phyloP scores from a whole-genome alignment of 2,113 vertebrate genomes.

The Oncorhynchus keta region DNA sequence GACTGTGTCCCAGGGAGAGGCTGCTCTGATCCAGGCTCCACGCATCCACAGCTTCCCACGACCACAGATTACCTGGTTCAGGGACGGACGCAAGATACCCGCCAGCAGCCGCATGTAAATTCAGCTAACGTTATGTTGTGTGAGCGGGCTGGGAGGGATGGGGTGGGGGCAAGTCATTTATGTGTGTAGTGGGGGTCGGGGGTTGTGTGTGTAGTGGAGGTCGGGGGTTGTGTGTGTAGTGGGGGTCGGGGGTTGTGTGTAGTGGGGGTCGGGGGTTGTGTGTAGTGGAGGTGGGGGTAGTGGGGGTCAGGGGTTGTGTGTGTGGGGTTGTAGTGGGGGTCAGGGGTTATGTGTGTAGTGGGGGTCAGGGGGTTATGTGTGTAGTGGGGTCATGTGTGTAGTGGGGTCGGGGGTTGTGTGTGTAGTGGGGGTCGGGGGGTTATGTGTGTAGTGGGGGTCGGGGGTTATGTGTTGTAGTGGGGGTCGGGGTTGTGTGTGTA shows the following conservation, averaged over 20 bases:
- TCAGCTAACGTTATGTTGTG: not conserved
- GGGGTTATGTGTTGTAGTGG: too few relatives aligned
- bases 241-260: too few relatives aligned
- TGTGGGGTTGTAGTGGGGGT: too few relatives aligned
- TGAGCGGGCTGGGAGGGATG: too few relatives aligned
- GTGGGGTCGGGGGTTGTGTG: too few relatives aligned
- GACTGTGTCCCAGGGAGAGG: slow-evolving; percentile 89
- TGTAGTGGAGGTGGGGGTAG: not conserved
- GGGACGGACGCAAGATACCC: slow-evolving; percentile 95
- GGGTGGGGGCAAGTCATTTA: not conserved
- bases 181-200: too few relatives aligned
- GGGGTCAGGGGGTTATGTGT: not conserved
- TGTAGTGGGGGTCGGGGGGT: too few relatives aligned
- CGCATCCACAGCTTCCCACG: slow-evolving; percentile 93
- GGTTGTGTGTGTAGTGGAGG: too few relatives aligned
- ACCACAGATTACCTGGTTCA: slow-evolving; percentile 99
- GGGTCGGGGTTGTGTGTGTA: too few relatives aligned
- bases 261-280: too few relatives aligned
- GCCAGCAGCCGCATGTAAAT: slow-evolving; percentile 95
- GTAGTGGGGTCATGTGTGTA: not conserved
- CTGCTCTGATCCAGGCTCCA: slow-evolving; percentile 83
- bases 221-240: too few relatives aligned
- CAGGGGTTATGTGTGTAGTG: not conserved
- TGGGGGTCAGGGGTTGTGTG: not conserved
- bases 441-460: too few relatives aligned